Base-by-base conservation (phyloP, 2,113 vertebrate species). In the Triplophysa tibetana region DNA sequence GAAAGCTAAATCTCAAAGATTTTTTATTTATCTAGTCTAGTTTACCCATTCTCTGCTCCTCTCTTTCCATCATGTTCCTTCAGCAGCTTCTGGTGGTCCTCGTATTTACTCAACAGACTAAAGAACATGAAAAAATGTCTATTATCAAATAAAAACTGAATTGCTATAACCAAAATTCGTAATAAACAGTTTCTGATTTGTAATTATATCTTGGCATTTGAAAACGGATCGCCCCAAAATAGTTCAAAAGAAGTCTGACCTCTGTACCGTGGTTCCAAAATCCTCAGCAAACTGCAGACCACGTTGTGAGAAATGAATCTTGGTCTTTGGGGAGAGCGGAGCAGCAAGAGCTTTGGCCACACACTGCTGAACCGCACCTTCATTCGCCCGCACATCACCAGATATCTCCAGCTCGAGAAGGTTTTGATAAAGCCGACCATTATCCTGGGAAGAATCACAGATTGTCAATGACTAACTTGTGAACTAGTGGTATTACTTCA, bases 261-360 rank as follows among this genome's bases (percentile, higher is more conserved):
- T 94, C 73, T 92, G 86, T 41, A 95, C 91, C 1, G 90, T 91
- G 77, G 85, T 89, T 68, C 94, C 92, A 63, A 93, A 94, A 81
- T 96, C 95, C 86, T 96, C 94, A 0, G 92, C 91, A 26, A 93
- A 95, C 83, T 96, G 93, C 11, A 95, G 91, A 52, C 93, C 89
- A 77, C 93, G 91, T 77, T 94, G 93, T 2, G 95, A 96, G 64
- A 96, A 91, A 58, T 93, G 79, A 61, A 94, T 90, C 78, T 95
- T 95, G 63, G 90, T 87, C 56, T 92, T 88, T 4, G 93, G 86
- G 5, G 90, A 86, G 16, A 96, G 92, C 8, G 92, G 89, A 62
- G 94, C 93, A 5, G 88, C 88, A 77, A 95, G 87, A 0, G 94
- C 95, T 23, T 91, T 89, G 13, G 91, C 92, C 68, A 96, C 92